Conservation (phyloP, 2,797 vertebrate species). For the Leuciscus waleckii region DNA sequence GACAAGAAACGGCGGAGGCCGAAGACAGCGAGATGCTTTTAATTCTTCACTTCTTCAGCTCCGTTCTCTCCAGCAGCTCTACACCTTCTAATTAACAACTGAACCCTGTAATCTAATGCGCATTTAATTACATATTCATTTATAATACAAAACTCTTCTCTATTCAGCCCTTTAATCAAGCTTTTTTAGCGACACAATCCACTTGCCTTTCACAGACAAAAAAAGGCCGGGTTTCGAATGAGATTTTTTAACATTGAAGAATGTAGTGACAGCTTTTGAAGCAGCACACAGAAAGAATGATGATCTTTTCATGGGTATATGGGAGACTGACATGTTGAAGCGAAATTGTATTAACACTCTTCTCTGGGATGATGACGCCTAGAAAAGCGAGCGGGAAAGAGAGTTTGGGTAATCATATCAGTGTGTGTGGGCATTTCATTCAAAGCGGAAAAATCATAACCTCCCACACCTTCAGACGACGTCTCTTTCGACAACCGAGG, state of each 20-base stretch:
- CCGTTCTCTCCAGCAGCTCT: not conserved
- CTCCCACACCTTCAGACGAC: constrained; percentile 42
- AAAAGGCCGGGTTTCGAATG: constrained; percentile 36
- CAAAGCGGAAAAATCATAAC: constrained; percentile 54
- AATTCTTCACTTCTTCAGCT: constrained; percentile 21
- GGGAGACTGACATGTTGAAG: constrained; percentile 35
- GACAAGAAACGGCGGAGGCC: constrained; percentile 34
- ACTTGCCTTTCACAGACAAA: not conserved
- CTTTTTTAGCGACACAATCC: not conserved
- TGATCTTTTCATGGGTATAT: constrained; percentile 15
- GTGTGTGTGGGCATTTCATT: constrained; percentile 60
- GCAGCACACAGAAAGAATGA: constrained; percentile 6
- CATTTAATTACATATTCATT: constrained; percentile 18
- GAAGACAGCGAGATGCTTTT: not conserved
- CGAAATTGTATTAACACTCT: constrained; percentile 65
- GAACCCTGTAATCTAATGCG: not conserved
- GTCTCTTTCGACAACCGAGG: constrained; percentile 52
- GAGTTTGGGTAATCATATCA: constrained; percentile 62
- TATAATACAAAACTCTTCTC: not conserved
- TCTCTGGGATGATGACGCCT: constrained; percentile 65
- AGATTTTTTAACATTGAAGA: constrained; percentile 29
- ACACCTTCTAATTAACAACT: constrained; percentile 4
- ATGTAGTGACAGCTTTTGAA: constrained; percentile 43
- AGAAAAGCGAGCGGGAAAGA: constrained; percentile 40
- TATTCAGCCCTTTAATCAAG: not conserved